Percentiles rank a stretch among this genome's conserved stretches.
Conservation (phyloP, 92 coral and sea anemone species). For the Umimayanthus chanpuru region DNA sequence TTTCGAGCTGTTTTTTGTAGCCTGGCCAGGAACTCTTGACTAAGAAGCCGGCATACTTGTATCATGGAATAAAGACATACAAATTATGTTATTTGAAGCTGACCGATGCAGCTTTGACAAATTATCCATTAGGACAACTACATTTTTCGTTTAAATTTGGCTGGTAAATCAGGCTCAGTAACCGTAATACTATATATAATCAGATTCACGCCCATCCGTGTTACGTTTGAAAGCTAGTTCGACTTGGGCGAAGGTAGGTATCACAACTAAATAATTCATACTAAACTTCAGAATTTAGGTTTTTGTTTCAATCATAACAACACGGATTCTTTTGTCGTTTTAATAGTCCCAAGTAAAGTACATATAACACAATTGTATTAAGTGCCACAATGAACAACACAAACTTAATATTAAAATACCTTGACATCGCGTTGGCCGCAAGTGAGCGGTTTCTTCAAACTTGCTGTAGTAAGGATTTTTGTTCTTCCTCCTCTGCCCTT, state of each 20-base stretch:
- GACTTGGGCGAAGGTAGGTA: too few species aligned
- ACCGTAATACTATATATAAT: too few species aligned
- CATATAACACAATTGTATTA: background rate
- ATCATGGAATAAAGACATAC: background rate
- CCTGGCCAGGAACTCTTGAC: constrained; percentile 77
- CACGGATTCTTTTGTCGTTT: background rate
- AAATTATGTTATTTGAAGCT: background rate
- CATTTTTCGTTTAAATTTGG: too few species aligned
- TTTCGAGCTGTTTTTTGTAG: constrained; percentile 73
- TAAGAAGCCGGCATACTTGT: constrained; percentile 86
- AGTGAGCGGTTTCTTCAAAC: constrained; percentile 77
- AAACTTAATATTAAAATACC: constrained; percentile 47
- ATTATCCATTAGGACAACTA: too few species aligned
- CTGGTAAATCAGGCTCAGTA: too few species aligned
- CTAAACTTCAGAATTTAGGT: too few species aligned
- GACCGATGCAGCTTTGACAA: background rate
- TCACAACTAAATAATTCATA: too few species aligned
- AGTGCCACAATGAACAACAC: background rate
- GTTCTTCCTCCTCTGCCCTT: constrained; percentile 33
- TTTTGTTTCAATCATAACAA: too few species aligned
- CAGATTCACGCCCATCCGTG: too few species aligned
- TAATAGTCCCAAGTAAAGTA: background rate
- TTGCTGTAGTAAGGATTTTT: constrained; percentile 85
- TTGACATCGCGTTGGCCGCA: constrained; percentile 91
- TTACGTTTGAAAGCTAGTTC: too few species aligned